These are phyloP conservation scores for Xiphydria camelus DNA, from an alignment of 2,888 invertebrate genomes.

Conservation along the genomic window DNA sequence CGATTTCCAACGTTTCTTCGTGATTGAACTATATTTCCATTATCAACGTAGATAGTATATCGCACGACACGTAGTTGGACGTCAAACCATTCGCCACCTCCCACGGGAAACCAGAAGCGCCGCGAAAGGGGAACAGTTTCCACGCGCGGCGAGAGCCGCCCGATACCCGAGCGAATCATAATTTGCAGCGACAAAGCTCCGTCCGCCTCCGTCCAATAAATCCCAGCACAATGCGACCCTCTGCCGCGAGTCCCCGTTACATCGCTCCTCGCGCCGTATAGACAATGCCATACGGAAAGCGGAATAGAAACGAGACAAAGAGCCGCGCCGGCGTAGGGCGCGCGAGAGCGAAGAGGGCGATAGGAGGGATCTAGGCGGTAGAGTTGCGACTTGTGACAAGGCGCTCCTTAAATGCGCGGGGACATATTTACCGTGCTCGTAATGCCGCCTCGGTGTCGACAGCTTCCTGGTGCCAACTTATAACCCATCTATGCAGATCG, in stretches of 20 bases:
- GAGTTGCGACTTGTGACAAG: background rate
- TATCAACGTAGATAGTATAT: no score
- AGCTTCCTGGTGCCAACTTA: constrained; percentile 2
- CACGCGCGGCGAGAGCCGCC: background rate
- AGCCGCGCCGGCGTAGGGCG: background rate
- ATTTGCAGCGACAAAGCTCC: constrained; percentile 5
- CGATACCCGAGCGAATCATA: constrained; percentile 4
- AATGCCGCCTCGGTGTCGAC: constrained; percentile 6
- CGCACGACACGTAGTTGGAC: no score
- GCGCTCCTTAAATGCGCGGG: constrained; percentile 2
- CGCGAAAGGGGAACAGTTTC: background rate
- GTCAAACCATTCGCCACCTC: no score
- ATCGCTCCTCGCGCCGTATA: constrained; percentile 5
- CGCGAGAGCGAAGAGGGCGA: background rate
- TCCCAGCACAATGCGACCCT: constrained; percentile 5
- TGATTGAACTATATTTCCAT: no score
- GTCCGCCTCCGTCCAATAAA: constrained; percentile 6
- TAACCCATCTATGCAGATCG: constrained; percentile 5
- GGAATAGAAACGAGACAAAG: background rate
- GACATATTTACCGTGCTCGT: no score
- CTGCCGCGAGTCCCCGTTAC: constrained; percentile 3
- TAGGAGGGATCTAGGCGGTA: constrained; percentile 4
- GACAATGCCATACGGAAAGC: constrained; percentile 3
- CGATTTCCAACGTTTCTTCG: no score
- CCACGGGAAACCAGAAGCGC: no score